Evolutionary conservation across 23 tunicate species (phyloP).

Genomic region (Trididemnum nubilum): DNA sequence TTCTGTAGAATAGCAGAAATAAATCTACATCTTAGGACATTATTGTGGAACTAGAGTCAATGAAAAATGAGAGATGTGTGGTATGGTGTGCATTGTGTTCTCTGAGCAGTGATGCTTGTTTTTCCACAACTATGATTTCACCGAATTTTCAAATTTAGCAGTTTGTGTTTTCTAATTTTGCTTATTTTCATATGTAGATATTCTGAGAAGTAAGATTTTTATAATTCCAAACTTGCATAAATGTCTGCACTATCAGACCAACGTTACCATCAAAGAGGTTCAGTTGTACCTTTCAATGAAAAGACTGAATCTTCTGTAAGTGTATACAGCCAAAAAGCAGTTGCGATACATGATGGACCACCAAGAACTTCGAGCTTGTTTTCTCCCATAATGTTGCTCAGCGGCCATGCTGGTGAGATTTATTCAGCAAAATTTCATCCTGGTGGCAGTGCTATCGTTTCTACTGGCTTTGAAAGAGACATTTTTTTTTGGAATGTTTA

Average conservation of each 20-base stretch:
- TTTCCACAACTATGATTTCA: no score
- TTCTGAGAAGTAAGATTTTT: no score
- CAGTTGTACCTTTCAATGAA: conserved; percentile 57
- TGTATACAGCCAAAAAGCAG: conserved; percentile 19
- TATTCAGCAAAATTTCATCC: conserved; percentile 88
- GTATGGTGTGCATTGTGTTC: no score
- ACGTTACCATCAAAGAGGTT: conserved; percentile 38
- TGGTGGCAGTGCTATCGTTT: conserved; percentile 74
- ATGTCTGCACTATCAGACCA: conserved; percentile 55
- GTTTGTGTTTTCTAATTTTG: no score
- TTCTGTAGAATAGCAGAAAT: no score
- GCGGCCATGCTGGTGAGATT: conserved; percentile 95
- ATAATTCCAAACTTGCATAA: no score
- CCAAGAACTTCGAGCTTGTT: conserved; percentile 84
- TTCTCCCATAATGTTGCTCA: conserved; percentile 89
- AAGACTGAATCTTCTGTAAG: conserved; percentile 30
- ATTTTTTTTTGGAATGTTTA: conserved; percentile 91
- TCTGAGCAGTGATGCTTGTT: no score
- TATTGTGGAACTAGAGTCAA: no score
- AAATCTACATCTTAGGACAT: no score
- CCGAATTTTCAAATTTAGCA: no score
- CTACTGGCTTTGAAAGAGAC: conserved; percentile 81
- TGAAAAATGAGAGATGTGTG: no score
- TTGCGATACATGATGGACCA: conserved; percentile 45
- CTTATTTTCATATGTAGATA: no score